Percentiles rank a stretch among this genome's conserved stretches.
Conservation (phyloP, 1,140 invertebrate genomes). For the Andricus grossulariae region DNA sequence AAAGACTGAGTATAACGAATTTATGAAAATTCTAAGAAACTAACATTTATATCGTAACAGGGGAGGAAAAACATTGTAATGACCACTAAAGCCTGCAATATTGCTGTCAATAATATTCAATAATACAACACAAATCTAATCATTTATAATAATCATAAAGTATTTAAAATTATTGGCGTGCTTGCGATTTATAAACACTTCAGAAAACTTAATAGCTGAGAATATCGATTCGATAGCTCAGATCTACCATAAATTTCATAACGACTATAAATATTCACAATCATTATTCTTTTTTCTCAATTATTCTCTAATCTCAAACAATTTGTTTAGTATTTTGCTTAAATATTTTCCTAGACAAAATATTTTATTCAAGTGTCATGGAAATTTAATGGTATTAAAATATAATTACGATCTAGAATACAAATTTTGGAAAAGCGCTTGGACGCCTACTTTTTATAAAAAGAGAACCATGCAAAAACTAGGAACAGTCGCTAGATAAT, state of each 20-base stretch:
- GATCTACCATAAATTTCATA: background rate
- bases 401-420: background rate
- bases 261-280: background rate
- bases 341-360: background rate
- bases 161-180: background rate
- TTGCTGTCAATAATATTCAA: background rate
- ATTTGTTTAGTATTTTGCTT: background rate
- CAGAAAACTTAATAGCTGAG: background rate
- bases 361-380: background rate
- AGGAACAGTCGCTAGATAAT: background rate
- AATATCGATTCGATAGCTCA: background rate
- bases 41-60: conserved; percentile 42
- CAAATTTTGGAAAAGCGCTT: background rate
- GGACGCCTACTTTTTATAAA: background rate
- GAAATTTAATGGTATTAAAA: background rate
- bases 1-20: conserved; percentile 28
- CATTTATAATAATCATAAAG: background rate
- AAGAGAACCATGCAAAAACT: background rate
- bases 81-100: conserved; percentile 27
- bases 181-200: background rate
- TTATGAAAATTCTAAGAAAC: conserved; percentile 12
- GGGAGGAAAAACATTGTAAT: conserved; percentile 22
- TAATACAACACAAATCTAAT: background rate
- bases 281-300: background rate
- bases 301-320: background rate